These are phyloP conservation scores for Prunella himalayana DNA, from an alignment of 2,113 vertebrate genomes.

Conservation along the genomic window DNA sequence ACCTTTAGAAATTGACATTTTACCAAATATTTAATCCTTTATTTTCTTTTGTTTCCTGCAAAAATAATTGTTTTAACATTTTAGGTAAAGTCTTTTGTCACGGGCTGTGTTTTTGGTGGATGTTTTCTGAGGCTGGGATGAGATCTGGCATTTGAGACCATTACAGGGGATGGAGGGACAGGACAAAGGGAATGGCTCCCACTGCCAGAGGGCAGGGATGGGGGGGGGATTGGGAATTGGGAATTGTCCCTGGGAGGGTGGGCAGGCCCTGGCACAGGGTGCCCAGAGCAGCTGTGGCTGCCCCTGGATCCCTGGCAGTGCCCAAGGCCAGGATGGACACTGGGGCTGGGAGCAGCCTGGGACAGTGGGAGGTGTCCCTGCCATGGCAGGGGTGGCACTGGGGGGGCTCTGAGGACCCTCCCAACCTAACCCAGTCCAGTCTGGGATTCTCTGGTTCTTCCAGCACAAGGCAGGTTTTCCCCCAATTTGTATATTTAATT, in stretches of 20 bases:
- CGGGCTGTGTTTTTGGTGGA: not conserved
- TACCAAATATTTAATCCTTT: not conserved
- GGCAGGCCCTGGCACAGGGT: accelerated
- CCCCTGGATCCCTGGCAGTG: not conserved
- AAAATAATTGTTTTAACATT: not conserved
- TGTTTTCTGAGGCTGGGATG: not conserved
- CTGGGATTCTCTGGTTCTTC: not conserved
- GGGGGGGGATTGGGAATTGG: accelerated
- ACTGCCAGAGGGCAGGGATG: accelerated
- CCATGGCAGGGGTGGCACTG: not conserved
- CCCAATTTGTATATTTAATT: not conserved
- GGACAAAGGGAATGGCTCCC: too few species aligned
- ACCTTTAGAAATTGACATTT: constrained; percentile 7
- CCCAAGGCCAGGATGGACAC: not conserved
- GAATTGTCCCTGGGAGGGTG: not conserved
- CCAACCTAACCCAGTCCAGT: accelerated
- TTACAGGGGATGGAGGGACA: not conserved
- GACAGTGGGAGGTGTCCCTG: not conserved
- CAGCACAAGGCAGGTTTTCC: not conserved
- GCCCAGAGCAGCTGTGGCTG: not conserved
- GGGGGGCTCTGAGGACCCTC: accelerated
- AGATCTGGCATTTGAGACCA: not conserved
- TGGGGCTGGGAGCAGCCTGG: not conserved
- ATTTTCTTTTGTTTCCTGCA: not conserved
- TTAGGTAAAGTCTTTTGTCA: not conserved